Base-by-base conservation (phyloP, 2,888 invertebrate genomes). In the Drosophila picticornis region DNA sequence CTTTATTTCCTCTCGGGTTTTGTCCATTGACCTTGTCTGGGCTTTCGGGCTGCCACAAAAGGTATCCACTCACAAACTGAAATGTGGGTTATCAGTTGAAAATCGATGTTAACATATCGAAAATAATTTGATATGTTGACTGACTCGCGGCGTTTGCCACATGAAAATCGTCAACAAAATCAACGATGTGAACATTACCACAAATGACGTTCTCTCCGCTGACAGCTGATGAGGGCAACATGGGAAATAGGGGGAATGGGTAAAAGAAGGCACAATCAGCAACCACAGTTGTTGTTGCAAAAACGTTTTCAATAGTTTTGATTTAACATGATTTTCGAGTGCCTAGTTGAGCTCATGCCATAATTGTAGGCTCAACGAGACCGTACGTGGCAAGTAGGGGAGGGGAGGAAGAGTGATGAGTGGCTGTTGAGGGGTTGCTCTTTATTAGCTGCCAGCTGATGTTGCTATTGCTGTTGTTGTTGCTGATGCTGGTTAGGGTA, bases 61-160 rank as follows among this genome's bases (percentile, higher is more conserved):
- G 22, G 29, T 40, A 4, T 51, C 36, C 6, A 13, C 16, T 13
- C 22, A 2, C 16, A 13, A n/a, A 27, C 40, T 9, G 31, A 25
- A 53, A 80, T 76, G 81, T 62, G 71, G 77, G 63, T 32, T 76
- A 80, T 78, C 71, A 52, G 52, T 32, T 48, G 67, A 62, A 63
- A 38, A 68, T 78, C 66, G 57, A 50, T 75, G 57, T 87, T 84
- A 84, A 87, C 84, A 87, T 72, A 78, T 87, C 69, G 72, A 74
- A 59, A 51, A 84, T 81, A 84, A 71, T 75, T 84, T 67, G 67
- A 81, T 77, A 72, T 81, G 81, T 69, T 77, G 64, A 52, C 72
- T 77, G 75, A 52, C 50, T 55, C 38, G 10, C 25, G 22, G 6
- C 48, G 60, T 59, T 27, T 65, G 65, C 62, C 74, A 38, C 79